Evolutionary conservation across 2,797 vertebrate species (phyloP).

Genomic region (Pangasius mekongensis): DNA sequence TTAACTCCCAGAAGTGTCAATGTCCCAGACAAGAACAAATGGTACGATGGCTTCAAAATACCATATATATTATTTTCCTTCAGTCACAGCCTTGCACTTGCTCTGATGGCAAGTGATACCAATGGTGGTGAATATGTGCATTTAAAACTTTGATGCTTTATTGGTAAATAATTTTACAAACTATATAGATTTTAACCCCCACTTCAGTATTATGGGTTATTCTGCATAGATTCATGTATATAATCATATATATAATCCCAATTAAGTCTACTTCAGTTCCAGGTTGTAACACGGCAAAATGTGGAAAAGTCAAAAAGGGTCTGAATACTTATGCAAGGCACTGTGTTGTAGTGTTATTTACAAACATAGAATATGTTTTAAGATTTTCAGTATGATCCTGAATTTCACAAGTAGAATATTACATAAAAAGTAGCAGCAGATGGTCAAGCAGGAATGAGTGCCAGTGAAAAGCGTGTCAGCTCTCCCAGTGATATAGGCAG

Average conservation of each 20-base stretch:
- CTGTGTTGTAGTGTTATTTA: neutral
- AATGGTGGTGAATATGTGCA: neutral
- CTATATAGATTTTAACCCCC: neutral
- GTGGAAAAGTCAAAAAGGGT: neutral
- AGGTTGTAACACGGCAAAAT: neutral
- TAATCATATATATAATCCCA: neutral
- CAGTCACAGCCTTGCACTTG: too few species aligned
- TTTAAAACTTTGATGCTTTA: neutral
- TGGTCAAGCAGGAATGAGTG: neutral
- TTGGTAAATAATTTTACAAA: neutral
- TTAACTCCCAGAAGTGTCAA: neutral
- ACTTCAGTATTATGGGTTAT: neutral
- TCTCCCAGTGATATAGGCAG: neutral
- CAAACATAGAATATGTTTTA: neutral
- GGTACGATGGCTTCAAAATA: neutral
- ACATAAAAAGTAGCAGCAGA: neutral
- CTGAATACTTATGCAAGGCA: neutral
- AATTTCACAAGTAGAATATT: neutral
- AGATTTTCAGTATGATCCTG: neutral
- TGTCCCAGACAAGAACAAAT: neutral
- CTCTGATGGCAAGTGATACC: neutral
- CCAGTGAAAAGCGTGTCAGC: neutral
- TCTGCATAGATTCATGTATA: neutral
- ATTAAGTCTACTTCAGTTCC: neutral
- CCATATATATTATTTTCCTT: neutral